These are phyloP conservation scores for Dicaeum eximium DNA, from an alignment of 2,113 vertebrate species.

Conservation along the genomic window DNA sequence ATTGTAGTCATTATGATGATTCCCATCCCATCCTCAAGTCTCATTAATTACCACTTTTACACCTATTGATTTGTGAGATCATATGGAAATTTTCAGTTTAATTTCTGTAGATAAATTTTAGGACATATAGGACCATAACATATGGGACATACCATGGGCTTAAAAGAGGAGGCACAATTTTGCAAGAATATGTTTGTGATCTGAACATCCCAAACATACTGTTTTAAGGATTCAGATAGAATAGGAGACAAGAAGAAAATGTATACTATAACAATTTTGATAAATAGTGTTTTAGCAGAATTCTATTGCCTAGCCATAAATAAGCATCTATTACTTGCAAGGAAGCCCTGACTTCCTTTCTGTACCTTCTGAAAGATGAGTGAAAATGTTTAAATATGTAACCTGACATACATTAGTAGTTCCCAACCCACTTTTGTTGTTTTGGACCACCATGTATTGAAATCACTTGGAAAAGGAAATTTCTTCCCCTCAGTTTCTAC, in stretches of 20 bases:
- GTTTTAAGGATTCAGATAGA: neutral
- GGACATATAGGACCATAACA: neutral
- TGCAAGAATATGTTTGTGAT: neutral
- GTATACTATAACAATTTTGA: neutral
- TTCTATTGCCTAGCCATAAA: neutral
- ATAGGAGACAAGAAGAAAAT: neutral
- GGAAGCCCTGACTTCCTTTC: neutral
- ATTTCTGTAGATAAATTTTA: neutral
- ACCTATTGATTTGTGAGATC: neutral
- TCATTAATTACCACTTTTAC: neutral
- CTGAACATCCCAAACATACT: neutral
- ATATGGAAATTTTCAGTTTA: neutral
- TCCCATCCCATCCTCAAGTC: neutral
- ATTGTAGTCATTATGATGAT: neutral
- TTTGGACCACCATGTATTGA: neutral
- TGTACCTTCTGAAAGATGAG: neutral
- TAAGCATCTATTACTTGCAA: neutral
- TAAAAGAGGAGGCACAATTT: neutral
- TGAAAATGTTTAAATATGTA: neutral
- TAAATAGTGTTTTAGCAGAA: neutral
- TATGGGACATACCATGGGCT: neutral
- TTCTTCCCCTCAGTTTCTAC: neutral
- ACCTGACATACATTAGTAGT: neutral
- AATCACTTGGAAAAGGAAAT: neutral
- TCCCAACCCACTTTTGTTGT: neutral